Conservation (phyloP, 2,797 vertebrate genomes). For the Malacoraja senta region DNA sequence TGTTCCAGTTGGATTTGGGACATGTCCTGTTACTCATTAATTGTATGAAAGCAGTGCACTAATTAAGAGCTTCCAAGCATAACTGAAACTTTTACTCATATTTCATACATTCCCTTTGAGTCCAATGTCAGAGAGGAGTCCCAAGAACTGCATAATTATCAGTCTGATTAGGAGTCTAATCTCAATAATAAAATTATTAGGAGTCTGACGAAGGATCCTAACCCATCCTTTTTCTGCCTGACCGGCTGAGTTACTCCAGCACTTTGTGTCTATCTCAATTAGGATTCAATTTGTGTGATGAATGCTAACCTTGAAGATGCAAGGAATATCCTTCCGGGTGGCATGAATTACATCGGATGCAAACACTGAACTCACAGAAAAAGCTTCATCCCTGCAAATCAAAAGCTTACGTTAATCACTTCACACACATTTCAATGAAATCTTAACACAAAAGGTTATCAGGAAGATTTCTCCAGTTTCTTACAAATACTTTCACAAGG, state of each 20-base stretch:
- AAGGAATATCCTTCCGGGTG: constrained; percentile 86
- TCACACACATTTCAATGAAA: background rate
- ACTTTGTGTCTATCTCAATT: no score
- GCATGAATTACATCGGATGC: constrained; percentile 92
- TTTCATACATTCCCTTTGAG: background rate
- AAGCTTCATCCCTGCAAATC: constrained; percentile 79
- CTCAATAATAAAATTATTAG: no score
- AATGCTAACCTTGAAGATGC: constrained; percentile 79
- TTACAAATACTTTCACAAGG: background rate
- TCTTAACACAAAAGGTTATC: background rate
- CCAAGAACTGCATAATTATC: background rate
- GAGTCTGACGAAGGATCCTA: no score
- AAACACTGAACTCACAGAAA: constrained; percentile 88
- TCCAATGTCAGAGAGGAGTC: background rate
- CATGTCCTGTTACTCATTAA: background rate
- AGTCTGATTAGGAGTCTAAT: no score
- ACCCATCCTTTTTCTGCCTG: no score
- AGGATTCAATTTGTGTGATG: background rate
- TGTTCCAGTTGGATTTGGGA: background rate
- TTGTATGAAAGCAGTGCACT: background rate
- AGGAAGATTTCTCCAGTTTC: no score
- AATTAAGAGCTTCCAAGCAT: background rate
- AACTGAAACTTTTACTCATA: background rate
- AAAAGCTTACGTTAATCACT: constrained; percentile 39
- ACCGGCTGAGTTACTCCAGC: no score